phyloP scores from a whole-genome alignment of 2,113 vertebrate genomes.

The Origma solitaria region DNA sequence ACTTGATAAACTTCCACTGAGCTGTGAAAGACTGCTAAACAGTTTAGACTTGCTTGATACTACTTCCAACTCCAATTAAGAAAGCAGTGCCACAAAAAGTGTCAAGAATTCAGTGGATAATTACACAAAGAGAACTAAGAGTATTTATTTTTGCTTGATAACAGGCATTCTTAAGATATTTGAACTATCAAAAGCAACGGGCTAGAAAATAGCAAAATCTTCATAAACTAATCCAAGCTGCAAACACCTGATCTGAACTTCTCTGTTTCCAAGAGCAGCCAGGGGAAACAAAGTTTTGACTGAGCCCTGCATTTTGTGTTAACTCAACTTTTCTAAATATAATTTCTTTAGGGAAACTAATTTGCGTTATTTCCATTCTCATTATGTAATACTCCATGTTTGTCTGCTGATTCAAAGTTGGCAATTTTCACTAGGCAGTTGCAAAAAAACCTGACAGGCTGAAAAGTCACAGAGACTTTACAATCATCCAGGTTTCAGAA shows the following conservation, averaged over 20 bases:
- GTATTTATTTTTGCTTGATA: background rate
- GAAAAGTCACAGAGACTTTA: background rate
- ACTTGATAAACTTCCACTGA: constrained; percentile 77
- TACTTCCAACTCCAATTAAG: constrained; percentile 75
- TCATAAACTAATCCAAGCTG: background rate
- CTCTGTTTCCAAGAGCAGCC: background rate
- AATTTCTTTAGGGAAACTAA: background rate
- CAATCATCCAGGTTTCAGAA: background rate
- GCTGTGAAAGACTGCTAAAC: constrained; percentile 73
- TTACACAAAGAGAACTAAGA: constrained; percentile 18
- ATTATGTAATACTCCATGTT: background rate
- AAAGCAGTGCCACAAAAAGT: constrained; percentile 73
- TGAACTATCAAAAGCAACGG: background rate
- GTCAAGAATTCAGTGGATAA: constrained; percentile 76
- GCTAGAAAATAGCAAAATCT: background rate
- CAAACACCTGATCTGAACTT: background rate
- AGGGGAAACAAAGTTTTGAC: background rate
- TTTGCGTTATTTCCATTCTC: background rate
- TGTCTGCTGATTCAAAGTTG: background rate
- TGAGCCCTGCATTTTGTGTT: background rate
- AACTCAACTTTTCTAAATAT: background rate
- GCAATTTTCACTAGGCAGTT: background rate
- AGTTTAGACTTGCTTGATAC: constrained; percentile 74
- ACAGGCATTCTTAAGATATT: background rate
- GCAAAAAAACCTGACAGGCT: background rate